A percentile compares a stretch with the other conserved stretches of the same genome.
phyloP scores from a whole-genome alignment of 2,113 vertebrate genomes.

The Chauna torquata region DNA sequence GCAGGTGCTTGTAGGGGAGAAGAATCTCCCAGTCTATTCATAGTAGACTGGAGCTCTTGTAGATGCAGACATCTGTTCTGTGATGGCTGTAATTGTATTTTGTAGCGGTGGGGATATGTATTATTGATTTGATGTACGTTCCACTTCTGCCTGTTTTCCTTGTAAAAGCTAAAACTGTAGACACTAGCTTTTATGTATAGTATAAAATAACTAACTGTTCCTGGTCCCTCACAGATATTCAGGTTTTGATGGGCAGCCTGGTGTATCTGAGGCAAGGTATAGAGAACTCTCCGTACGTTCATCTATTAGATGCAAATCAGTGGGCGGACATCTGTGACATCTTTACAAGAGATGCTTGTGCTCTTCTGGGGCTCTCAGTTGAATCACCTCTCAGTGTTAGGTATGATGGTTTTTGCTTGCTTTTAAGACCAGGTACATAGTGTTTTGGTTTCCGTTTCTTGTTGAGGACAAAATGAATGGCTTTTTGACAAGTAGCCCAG shows the following conservation, averaged over 20 bases:
- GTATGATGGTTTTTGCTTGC: slow-evolving; percentile 60
- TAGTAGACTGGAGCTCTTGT: background rate
- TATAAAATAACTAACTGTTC: background rate
- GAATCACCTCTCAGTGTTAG: slow-evolving; percentile 88
- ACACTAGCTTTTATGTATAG: background rate
- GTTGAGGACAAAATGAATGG: background rate
- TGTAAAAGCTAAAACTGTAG: background rate
- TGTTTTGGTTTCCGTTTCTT: background rate
- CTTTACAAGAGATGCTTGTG: slow-evolving; percentile 86
- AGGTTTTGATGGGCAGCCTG: slow-evolving; percentile 87
- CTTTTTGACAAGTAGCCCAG: background rate
- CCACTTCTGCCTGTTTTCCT: background rate
- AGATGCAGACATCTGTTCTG: background rate
- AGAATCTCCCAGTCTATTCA: rapidly evolving
- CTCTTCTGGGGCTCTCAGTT: slow-evolving; percentile 84
- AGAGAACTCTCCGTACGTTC: slow-evolving; percentile 86
- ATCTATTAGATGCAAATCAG: slow-evolving; percentile 85
- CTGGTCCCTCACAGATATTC: slow-evolving; percentile 76
- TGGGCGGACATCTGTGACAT: slow-evolving; percentile 91
- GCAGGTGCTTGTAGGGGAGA: background rate
- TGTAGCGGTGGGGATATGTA: background rate
- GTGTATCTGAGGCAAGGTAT: slow-evolving; percentile 87
- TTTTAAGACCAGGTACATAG: background rate
- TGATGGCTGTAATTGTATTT: background rate
- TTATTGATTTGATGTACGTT: background rate